phyloP scores from a whole-genome alignment of 1,140 invertebrate species.

The Microplitis demolitor region DNA sequence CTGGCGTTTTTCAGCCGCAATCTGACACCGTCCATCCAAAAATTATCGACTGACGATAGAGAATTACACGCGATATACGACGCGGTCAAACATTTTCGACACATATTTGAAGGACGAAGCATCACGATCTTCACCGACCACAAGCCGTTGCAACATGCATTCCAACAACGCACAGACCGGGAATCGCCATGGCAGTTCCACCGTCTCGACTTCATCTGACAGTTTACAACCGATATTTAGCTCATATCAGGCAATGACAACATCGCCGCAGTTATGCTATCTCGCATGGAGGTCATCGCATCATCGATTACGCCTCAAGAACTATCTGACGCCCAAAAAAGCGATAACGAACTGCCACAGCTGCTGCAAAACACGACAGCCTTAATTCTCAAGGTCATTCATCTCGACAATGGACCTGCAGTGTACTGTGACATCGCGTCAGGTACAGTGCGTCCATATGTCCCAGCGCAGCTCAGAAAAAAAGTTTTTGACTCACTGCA shows the following conservation, averaged over 20 bases:
- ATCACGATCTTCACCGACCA: conserved; percentile 49
- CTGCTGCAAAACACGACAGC: too few relatives aligned
- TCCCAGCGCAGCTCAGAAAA: too few relatives aligned
- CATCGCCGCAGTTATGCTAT: not conserved
- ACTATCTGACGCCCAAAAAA: too few relatives aligned
- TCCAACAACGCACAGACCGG: conserved; percentile 26
- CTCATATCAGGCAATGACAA: conserved; percentile 32
- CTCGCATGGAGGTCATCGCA: too few relatives aligned
- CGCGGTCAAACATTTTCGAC: conserved; percentile 41
- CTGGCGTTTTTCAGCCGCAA: conserved; percentile 27
- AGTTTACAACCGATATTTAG: conserved; percentile 28
- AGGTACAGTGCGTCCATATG: too few relatives aligned
- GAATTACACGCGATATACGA: conserved; percentile 51
- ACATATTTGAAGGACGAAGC: conserved; percentile 40
- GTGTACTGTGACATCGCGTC: too few relatives aligned
- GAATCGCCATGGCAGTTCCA: too few relatives aligned
- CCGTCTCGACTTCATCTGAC: too few relatives aligned
- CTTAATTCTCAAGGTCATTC: conserved; percentile 11
- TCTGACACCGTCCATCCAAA: conserved; percentile 2
- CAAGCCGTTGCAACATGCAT: conserved; percentile 45
- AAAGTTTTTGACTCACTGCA: not conserved
- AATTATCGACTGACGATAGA: conserved; percentile 48
- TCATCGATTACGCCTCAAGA: too few relatives aligned
- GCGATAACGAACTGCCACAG: too few relatives aligned
- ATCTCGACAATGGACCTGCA: not conserved